phyloP scores from a whole-genome alignment of 1,140 invertebrate species.

The Saxidomus purpurata region DNA sequence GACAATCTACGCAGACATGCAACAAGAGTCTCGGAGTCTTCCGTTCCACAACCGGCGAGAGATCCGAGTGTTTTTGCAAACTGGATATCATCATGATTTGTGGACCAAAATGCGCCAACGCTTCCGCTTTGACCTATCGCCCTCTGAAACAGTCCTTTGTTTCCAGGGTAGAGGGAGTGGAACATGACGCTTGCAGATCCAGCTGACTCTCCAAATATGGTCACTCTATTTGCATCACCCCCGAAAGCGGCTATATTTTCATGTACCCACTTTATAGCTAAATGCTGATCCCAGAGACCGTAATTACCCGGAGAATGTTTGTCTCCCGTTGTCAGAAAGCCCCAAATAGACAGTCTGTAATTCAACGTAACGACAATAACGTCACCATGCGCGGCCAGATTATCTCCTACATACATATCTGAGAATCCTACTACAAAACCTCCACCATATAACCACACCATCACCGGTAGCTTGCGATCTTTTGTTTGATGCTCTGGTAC shows the following conservation, averaged over 20 bases:
- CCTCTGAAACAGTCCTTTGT: constrained; percentile 67
- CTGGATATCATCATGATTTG: neutral
- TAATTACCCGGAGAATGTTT: constrained; percentile 77
- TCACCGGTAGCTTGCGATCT: constrained; percentile 90
- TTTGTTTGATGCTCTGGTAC: constrained; percentile 88
- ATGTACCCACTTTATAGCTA: constrained; percentile 91
- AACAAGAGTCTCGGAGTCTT: neutral
- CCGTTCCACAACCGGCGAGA: neutral
- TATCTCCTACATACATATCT: constrained; percentile 95
- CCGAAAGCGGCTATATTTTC: constrained; percentile 91
- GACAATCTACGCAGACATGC: constrained; percentile 23
- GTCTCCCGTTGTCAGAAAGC: constrained; percentile 89
- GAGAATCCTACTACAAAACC: constrained; percentile 96
- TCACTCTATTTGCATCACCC: constrained; percentile 90
- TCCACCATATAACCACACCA: constrained; percentile 98
- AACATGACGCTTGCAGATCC: constrained; percentile 86
- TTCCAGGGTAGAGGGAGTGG: constrained; percentile 52
- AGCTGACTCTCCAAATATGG: constrained; percentile 95
- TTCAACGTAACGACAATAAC: constrained; percentile 91
- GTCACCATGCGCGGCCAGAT: constrained; percentile 92
- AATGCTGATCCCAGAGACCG: constrained; percentile 88
- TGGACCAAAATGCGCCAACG: neutral
- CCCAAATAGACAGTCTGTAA: constrained; percentile 93
- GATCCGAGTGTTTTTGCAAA: neutral
- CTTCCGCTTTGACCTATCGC: constrained; percentile 58